These are phyloP conservation scores for Orthosia gothica DNA, from an alignment of 2,888 invertebrate genomes.

Conservation along the genomic window DNA sequence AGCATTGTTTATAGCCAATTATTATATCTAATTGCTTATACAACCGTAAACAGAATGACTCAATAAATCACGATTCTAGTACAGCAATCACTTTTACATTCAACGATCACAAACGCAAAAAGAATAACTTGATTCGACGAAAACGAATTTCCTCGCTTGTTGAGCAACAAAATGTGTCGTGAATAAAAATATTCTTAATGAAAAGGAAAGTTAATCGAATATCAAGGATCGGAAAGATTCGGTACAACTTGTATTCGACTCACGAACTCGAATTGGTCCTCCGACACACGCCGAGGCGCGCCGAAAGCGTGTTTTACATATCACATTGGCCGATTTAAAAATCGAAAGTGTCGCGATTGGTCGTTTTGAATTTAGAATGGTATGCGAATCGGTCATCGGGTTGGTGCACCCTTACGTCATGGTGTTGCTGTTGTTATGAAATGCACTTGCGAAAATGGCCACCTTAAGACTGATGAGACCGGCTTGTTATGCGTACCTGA, in stretches of 20 bases:
- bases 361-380: slow-evolving; percentile 75
- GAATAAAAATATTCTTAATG: slow-evolving; percentile 76
- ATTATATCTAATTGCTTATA: slow-evolving; percentile 3
- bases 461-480: slow-evolving; percentile 66
- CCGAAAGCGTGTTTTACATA: slow-evolving; percentile 60
- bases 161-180: slow-evolving; percentile 73
- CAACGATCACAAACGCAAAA: slow-evolving; percentile 19
- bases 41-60: slow-evolving; percentile 20
- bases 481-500: slow-evolving; percentile 64
- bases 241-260: slow-evolving; percentile 75
- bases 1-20: slow-evolving; percentile 10
- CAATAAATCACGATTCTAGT: slow-evolving; percentile 16
- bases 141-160: slow-evolving; percentile 61
- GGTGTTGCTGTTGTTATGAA: slow-evolving; percentile 77
- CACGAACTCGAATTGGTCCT: slow-evolving; percentile 72
- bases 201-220: slow-evolving; percentile 85
- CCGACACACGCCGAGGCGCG: slow-evolving; percentile 65
- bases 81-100: slow-evolving; percentile 24
- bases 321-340: slow-evolving; percentile 76
- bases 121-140: slow-evolving; percentile 34
- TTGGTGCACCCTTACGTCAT: slow-evolving; percentile 75
- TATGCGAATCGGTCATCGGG: slow-evolving; percentile 71
- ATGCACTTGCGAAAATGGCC: slow-evolving; percentile 78
- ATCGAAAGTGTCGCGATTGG: slow-evolving; percentile 80
- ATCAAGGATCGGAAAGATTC: slow-evolving; percentile 68